Conservation (phyloP, 2,113 vertebrate species). For the Blennius ocellaris region DNA sequence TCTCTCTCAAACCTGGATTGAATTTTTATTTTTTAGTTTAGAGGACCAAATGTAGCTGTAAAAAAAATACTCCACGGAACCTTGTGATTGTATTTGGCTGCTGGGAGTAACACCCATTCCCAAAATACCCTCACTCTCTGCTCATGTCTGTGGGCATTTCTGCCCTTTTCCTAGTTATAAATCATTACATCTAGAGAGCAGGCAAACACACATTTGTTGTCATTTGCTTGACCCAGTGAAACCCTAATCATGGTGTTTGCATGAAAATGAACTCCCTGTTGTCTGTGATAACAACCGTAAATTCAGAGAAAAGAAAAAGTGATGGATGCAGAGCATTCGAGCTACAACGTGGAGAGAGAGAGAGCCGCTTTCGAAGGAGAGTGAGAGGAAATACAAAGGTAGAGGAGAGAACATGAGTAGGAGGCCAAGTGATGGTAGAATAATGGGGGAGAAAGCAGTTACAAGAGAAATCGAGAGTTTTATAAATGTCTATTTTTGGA, state of each 20-base stretch:
- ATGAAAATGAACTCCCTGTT: slow-evolving; percentile 48
- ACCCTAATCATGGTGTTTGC: slow-evolving; percentile 6
- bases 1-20: no score
- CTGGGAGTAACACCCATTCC: not conserved
- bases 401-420: not conserved
- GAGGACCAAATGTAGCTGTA: no score
- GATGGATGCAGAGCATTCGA: not conserved
- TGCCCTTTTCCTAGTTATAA: not conserved
- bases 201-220: not conserved
- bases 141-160: not conserved
- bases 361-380: not conserved
- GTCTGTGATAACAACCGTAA: not conserved
- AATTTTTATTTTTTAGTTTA: no score
- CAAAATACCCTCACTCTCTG: not conserved
- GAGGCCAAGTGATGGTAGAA: not conserved
- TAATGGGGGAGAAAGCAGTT: not conserved
- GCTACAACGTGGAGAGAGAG: slow-evolving; percentile 1
- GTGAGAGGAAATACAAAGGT: not conserved
- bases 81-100: no score
- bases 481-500: slow-evolving; percentile 4
- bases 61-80: no score
- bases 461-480: not conserved
- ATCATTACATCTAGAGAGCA: not conserved
- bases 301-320: not conserved
- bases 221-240: not conserved